A percentile compares a stretch with the other conserved stretches of the same genome.
phyloP scores from a whole-genome alignment of 2,888 invertebrate species.

The Parapristionchus giblindavisi region DNA sequence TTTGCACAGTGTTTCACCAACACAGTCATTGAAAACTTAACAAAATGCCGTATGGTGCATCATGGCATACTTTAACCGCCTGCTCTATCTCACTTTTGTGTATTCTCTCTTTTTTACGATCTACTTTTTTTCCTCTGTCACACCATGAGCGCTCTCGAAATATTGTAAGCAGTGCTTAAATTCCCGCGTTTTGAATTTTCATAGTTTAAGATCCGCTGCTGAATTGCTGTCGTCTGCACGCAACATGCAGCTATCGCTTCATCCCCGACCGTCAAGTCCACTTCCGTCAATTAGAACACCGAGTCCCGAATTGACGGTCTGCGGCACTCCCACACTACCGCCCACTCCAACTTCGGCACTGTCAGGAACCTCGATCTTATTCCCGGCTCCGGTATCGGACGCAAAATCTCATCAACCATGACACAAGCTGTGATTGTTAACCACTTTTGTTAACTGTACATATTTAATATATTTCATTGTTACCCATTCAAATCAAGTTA shows the following conservation, averaged over 20 bases:
- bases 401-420: too few relatives aligned
- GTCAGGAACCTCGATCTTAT: constrained; percentile 6
- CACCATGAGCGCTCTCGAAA: too few relatives aligned
- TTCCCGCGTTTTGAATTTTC: too few relatives aligned
- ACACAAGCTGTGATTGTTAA: not conserved
- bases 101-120: too few relatives aligned
- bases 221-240: constrained; percentile 27
- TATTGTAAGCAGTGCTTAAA: too few relatives aligned
- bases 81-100: too few relatives aligned
- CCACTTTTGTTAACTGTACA: not conserved
- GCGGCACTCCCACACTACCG: constrained; percentile 12
- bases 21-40: not conserved
- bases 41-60: too few relatives aligned
- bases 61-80: too few relatives aligned
- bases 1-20: not conserved
- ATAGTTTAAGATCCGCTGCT: constrained; percentile 26
- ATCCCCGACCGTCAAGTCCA: not conserved
- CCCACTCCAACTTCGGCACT: constrained; percentile 29
- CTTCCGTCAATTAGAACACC: not conserved
- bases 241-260: constrained; percentile 4
- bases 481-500: not conserved
- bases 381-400: constrained; percentile 8
- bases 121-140: too few relatives aligned
- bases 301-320: constrained; percentile 11
- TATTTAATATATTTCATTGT: not conserved